These are phyloP conservation scores for Oscheius sp. DNA, from an alignment of 2,888 invertebrate species.

Conservation along the genomic window DNA sequence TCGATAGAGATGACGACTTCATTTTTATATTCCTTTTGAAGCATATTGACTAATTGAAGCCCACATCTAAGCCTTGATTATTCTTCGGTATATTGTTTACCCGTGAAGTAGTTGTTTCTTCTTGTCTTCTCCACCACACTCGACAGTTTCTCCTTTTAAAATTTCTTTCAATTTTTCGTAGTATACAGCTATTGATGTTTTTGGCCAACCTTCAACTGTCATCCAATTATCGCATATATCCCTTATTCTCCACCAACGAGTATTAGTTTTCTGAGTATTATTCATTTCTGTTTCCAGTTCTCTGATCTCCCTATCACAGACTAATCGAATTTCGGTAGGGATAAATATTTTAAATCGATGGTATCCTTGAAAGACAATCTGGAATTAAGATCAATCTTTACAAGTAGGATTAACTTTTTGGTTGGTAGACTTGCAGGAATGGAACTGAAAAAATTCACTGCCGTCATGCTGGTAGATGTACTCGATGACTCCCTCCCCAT, in stretches of 20 bases:
- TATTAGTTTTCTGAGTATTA: no score
- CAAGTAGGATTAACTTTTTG: no score
- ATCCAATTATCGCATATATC: not conserved
- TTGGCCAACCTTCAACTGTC: not conserved
- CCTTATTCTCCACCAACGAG: not conserved
- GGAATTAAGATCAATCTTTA: no score
- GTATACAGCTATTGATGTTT: not conserved
- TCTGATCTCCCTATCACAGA: not conserved
- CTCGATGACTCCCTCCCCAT: not conserved
- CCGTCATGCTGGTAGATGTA: not conserved
- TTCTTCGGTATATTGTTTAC: not conserved
- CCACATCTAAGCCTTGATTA: conserved; percentile 12
- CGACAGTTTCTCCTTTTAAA: not conserved
- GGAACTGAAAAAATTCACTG: not conserved
- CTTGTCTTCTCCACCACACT: not conserved
- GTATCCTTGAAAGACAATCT: no score
- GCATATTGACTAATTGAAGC: not conserved
- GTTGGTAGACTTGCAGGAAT: no score
- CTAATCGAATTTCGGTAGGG: not conserved
- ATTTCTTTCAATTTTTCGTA: not conserved
- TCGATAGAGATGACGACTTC: not conserved
- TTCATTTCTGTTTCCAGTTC: no score
- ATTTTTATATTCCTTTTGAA: not conserved
- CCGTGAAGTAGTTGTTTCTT: conserved; percentile 9
- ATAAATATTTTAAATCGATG: no score